These are phyloP conservation scores for Chaetogeoica ovagalla DNA, from an alignment of 2,888 invertebrate species.

Conservation along the genomic window DNA sequence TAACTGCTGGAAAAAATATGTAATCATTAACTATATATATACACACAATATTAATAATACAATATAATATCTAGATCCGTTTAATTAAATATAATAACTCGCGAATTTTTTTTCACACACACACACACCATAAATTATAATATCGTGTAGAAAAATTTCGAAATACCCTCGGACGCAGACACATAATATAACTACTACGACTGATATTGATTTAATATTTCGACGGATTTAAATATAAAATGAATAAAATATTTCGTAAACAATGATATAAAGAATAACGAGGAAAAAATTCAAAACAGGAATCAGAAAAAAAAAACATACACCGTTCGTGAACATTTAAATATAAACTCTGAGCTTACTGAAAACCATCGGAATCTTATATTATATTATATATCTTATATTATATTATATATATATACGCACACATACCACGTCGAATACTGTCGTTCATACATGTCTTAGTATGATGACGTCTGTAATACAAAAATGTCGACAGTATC, in stretches of 20 bases:
- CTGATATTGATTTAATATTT: background rate
- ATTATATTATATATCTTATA: too few relatives aligned
- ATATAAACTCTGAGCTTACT: background rate
- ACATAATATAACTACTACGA: too few relatives aligned
- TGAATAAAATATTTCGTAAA: too few relatives aligned
- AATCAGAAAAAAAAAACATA: background rate
- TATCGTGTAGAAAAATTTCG: too few relatives aligned
- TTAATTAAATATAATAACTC: conserved; percentile 1
- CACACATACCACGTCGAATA: too few relatives aligned
- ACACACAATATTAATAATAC: too few relatives aligned
- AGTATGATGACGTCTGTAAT: too few relatives aligned
- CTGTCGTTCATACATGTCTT: too few relatives aligned
- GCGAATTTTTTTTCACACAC: background rate
- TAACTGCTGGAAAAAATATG: background rate
- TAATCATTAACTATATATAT: background rate
- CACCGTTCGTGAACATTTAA: background rate
- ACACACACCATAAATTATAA: too few relatives aligned
- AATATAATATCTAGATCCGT: background rate
- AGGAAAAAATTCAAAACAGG: background rate
- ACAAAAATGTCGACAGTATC: too few relatives aligned
- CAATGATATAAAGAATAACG: background rate
- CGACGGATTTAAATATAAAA: background rate
- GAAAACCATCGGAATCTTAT: background rate
- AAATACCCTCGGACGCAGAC: too few relatives aligned
- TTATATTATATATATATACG: too few relatives aligned